Base-by-base conservation (phyloP, 2,113 vertebrate species). In the Trichechus manatus region DNA sequence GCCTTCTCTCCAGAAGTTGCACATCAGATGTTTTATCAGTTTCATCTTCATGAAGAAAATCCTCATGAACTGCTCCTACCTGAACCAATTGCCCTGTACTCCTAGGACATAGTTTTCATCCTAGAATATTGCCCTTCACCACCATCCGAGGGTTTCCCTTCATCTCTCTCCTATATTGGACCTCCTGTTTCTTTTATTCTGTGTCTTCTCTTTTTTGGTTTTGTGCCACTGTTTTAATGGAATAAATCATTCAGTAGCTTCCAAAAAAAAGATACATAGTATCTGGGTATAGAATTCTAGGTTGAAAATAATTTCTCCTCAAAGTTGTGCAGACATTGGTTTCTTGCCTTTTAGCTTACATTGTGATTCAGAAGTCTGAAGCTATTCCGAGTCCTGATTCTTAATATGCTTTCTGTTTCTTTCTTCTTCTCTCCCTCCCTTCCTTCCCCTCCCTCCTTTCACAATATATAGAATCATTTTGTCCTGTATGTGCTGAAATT, bases 221-320 rank as follows among this genome's bases (percentile, higher is more conserved):
- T 96, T 93, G 29, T 94, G 56, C 64, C 36, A 83, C 64, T n/a
- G 19, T 94, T 93, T 79, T 87, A 13, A 66, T 94, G 53, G 31
- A 88, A 93, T 44, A 87, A 87, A 83, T 83, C 36, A 68, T 93
- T 93, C 9, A 70, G 3, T 88, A 70, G 6, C 11, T 95, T 59
- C 56, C 17, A 66, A 68, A 29, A 86, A 39, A 86, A 89, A 75
- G 64, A 36, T 44, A 83, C 33, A 15, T n/a, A 22, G 22, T 56
- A 68, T 20, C 29, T 63, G 82, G 47, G 2, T 63, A 42, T 86
- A 82, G 59, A 96, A 92, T 89, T 94, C 36, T 87, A 95, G 53
- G 36, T 75, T 79, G 53, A 92, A 93, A 91, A 64, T 92, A 81
- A 82, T 92, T 81, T 78, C 17, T 29, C 27, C 89, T 90, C 53